phyloP scores from a whole-genome alignment of 2,888 invertebrate species.

The Troglohyphantes excavatus region DNA sequence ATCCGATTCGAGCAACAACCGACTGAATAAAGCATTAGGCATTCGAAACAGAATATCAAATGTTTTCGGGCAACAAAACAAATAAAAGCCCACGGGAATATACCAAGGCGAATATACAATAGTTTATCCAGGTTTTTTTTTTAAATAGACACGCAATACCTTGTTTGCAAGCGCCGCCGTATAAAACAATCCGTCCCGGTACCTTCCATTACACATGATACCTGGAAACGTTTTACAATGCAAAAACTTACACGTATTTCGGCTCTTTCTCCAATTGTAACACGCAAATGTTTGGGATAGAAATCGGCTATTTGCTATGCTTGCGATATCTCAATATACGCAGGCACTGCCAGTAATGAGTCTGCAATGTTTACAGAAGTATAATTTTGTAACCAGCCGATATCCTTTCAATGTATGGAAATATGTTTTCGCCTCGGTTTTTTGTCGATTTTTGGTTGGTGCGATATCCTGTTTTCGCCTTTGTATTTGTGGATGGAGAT shows the following conservation, averaged over 20 bases:
- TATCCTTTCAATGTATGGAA: background rate
- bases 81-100: constrained; percentile 15
- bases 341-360: constrained; percentile 22
- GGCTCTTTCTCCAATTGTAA: constrained; percentile 36
- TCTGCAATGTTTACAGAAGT: constrained; percentile 56
- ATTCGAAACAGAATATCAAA: constrained; percentile 21
- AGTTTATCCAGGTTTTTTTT: constrained; percentile 37
- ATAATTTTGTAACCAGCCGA: constrained; percentile 54
- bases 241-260: constrained; percentile 44
- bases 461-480: constrained; percentile 28
- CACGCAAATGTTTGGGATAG: constrained; percentile 65
- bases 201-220: constrained; percentile 14
- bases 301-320: constrained; percentile 52
- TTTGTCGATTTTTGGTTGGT: constrained; percentile 30
- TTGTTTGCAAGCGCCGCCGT: constrained; percentile 44
- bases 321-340: constrained; percentile 44
- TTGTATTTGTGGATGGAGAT: background rate
- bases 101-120: background rate
- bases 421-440: constrained; percentile 53
- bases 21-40: constrained; percentile 30
- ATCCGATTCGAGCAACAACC: constrained; percentile 13
- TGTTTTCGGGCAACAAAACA: background rate
- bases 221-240: constrained; percentile 35
- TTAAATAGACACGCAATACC: constrained; percentile 53
- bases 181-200: constrained; percentile 47